Evolutionary conservation across 2,797 vertebrate genomes (phyloP), one percentile per base, ranked within the genome.

Genomic region (Xyrichtys novacula): DNA sequence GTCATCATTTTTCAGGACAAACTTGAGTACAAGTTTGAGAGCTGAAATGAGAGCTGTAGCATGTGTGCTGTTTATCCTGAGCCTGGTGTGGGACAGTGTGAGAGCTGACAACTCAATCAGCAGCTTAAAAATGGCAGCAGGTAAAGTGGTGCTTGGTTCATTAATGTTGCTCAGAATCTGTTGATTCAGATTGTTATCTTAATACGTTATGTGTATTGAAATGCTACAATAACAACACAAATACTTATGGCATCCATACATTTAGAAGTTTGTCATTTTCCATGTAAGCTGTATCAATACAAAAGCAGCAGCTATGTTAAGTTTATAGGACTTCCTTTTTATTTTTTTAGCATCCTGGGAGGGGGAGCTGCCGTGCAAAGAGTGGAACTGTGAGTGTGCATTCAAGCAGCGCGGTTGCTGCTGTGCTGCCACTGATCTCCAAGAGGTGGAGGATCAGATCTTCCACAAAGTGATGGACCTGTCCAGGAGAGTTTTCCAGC

Each of bases 311-410:
- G n/a, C n/a, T n/a, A n/a, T n/a, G n/a, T n/a, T n/a, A n/a, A n/a
- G n/a, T n/a, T n/a, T n/a, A n/a, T n/a, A n/a, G n/a, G 14, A 23
- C 5, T 16, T 47, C 5, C 2, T 25, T 47, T 62, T 6, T 20
- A 7, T 25, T 2, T 64, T n/a, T 60, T 66, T n/a, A 91, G 86
- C 29, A 4, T 46, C n/a, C 0, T 78, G 71, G 74, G 11, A 63
- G 10, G 80, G 56, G 4, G 58, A 68, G 22, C 60, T 89, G 43
- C 53, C 72, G 0, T 92, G 88, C 40, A 17, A 10, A 3, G 34
- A 46, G 19, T 87, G 72, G 85, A 67, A 87, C 80, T 91, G 88
- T 44, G 65, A 86, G 0, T 90, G 91, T 50, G 66, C 63, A 0
- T 86, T 88, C 48, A 76, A 36, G 3, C 65, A 77, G 40, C 57